Evolutionary conservation across 2,797 vertebrate genomes (phyloP).

Genomic region (Syngnathus acus): DNA sequence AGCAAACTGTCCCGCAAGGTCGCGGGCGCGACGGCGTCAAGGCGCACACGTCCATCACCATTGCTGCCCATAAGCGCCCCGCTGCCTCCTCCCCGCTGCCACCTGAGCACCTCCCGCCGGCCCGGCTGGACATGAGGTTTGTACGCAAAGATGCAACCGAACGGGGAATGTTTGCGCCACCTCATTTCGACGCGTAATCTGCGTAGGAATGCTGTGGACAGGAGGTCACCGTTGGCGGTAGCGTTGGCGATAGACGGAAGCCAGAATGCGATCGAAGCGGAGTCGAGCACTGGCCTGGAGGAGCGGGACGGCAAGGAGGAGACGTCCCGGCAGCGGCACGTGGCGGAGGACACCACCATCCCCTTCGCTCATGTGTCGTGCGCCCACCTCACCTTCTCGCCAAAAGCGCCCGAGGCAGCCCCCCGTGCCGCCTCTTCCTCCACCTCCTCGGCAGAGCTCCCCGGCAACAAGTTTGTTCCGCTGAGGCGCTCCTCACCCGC

Average conservation of each 20-base stretch:
- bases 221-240: constrained; percentile 7
- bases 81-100: constrained; percentile 43
- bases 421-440: constrained; percentile 54
- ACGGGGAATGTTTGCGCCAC: too few relatives aligned
- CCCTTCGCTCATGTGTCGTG: constrained; percentile 65
- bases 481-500: constrained; percentile 26
- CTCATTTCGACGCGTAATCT: too few relatives aligned
- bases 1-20: constrained; percentile 41
- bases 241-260: constrained; percentile 6
- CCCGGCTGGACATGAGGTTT: constrained; percentile 27
- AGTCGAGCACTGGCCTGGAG: not conserved
- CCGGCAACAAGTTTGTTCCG: constrained; percentile 15
- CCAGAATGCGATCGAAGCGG: not conserved
- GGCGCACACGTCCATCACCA: constrained; percentile 66
- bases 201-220: not conserved
- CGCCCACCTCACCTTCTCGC: constrained; percentile 66
- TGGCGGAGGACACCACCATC: constrained; percentile 16
- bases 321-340: not conserved
- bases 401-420: not conserved
- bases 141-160: not conserved
- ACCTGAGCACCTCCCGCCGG: constrained; percentile 22
- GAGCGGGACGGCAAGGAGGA: not conserved
- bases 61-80: constrained; percentile 60
- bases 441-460: not conserved
- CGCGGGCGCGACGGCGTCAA: constrained; percentile 28